phyloP scores from a whole-genome alignment of 2,797 vertebrate genomes.

The Vespertilio murinus region DNA sequence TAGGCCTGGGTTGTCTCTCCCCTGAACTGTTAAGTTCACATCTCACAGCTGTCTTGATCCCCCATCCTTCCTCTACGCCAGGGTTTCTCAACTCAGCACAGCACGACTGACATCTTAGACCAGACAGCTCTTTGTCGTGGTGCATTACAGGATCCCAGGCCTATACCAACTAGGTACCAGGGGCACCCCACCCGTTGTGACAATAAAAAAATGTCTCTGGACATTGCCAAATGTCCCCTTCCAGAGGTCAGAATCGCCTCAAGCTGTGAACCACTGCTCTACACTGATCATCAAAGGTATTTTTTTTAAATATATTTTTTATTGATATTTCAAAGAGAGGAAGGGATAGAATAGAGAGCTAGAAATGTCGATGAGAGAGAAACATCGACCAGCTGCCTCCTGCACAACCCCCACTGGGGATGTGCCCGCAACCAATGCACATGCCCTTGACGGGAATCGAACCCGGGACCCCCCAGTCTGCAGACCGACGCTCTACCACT shows the following conservation, averaged over 20 bases:
- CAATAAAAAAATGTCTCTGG: not conserved
- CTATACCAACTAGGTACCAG: not conserved
- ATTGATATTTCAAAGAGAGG: too few relatives aligned
- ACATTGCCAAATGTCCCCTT: slow-evolving; percentile 30
- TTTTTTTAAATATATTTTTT: too few relatives aligned
- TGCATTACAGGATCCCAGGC: not conserved
- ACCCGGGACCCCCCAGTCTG: too few relatives aligned
- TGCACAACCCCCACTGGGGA: too few relatives aligned
- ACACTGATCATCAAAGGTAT: not conserved
- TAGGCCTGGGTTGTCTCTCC: not conserved
- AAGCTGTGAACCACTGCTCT: not conserved
- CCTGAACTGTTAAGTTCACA: not conserved
- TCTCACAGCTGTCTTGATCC: not conserved
- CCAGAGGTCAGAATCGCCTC: not conserved
- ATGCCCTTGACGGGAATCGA: too few relatives aligned
- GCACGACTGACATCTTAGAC: not conserved
- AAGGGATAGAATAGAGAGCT: too few relatives aligned
- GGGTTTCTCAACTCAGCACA: not conserved
- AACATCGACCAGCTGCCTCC: too few relatives aligned
- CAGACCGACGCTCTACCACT: too few relatives aligned
- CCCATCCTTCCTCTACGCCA: not conserved
- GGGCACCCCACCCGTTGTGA: not conserved
- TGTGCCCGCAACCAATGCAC: too few relatives aligned
- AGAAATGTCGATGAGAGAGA: too few relatives aligned
- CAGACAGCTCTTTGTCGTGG: not conserved